A percentile compares a stretch with the other conserved stretches of the same genome.
These are phyloP conservation scores for Tanypteryx hageni DNA, from an alignment of 2,888 invertebrate species.

Conservation along the genomic window DNA sequence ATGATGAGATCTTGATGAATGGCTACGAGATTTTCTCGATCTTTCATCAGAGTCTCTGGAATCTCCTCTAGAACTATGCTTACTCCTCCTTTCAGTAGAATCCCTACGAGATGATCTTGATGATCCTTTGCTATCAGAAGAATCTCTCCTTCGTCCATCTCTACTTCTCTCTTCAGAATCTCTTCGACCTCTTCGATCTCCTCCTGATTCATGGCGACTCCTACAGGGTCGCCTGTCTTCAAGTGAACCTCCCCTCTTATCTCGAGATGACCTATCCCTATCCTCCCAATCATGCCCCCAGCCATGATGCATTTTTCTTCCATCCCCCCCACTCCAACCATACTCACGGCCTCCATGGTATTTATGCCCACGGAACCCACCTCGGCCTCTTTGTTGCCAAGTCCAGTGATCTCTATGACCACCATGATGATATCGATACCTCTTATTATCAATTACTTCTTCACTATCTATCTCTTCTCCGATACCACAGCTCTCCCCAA, in stretches of 20 bases:
- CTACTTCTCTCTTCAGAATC: conserved; percentile 50
- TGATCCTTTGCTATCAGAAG: conserved; percentile 55
- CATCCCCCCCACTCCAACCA: conserved; percentile 53
- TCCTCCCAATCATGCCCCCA: conserved; percentile 57
- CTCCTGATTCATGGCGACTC: conserved; percentile 54
- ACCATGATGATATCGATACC: conserved; percentile 51
- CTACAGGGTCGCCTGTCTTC: conserved; percentile 41
- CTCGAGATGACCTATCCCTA: conserved; percentile 34
- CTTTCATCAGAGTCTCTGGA: conserved; percentile 52
- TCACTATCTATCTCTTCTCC: conserved; percentile 48
- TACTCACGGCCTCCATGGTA: conserved; percentile 40
- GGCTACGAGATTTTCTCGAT: conserved; percentile 47
- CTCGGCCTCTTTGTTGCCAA: conserved; percentile 48
- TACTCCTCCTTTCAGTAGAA: conserved; percentile 45
- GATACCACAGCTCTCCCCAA: conserved; percentile 1
- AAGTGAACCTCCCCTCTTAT: conserved; percentile 49
- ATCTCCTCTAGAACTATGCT: conserved; percentile 45
- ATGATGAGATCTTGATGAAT: conserved; percentile 33
- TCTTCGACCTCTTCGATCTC: conserved; percentile 38
- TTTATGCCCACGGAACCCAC: conserved; percentile 50
- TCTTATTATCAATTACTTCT: conserved; percentile 34
- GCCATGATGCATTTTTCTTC: conserved; percentile 51
- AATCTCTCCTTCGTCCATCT: conserved; percentile 58
- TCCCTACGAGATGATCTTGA: conserved; percentile 53
- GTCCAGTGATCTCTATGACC: conserved; percentile 56